Evolutionary conservation across 2,888 invertebrate genomes (phyloP).

Genomic region (Leptopilina syphax): DNA sequence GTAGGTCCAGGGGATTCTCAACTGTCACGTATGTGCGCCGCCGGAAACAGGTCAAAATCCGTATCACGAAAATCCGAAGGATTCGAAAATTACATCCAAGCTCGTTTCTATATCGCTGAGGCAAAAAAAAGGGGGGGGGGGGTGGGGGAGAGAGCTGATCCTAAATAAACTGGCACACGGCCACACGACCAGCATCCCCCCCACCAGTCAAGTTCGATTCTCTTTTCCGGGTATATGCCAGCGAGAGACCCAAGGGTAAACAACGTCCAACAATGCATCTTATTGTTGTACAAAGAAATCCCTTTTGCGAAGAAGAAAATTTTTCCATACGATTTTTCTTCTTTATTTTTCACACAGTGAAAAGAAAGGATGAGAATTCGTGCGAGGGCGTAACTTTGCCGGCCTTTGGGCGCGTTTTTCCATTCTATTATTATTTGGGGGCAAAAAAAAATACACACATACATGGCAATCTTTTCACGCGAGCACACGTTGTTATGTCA

Average conservation of each 20-base stretch:
- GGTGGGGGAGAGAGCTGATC: constrained; percentile 63
- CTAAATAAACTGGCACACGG: constrained; percentile 73
- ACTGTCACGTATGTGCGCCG: constrained; percentile 28
- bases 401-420: constrained; percentile 54
- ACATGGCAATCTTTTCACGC: constrained; percentile 48
- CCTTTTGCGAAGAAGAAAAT: constrained; percentile 47
- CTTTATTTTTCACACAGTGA: neutral
- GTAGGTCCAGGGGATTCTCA: constrained; percentile 13
- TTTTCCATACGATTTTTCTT: constrained; percentile 46
- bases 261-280: constrained; percentile 65
- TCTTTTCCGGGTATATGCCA: constrained; percentile 52
- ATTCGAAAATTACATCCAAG: constrained; percentile 62
- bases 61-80: constrained; percentile 49
- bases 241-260: constrained; percentile 64
- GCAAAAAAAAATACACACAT: neutral
- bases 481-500: constrained; percentile 69
- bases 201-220: constrained; percentile 44
- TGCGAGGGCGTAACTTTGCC: constrained; percentile 63
- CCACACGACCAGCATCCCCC: constrained; percentile 72
- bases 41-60: constrained; percentile 42
- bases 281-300: constrained; percentile 60
- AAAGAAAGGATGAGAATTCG: constrained; percentile 65
- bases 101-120: constrained; percentile 42
- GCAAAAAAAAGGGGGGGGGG: no score
- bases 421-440: constrained; percentile 37